Evolutionary conservation across 2,797 vertebrate genomes (phyloP).

Genomic region (Sebastiscus tertius): DNA sequence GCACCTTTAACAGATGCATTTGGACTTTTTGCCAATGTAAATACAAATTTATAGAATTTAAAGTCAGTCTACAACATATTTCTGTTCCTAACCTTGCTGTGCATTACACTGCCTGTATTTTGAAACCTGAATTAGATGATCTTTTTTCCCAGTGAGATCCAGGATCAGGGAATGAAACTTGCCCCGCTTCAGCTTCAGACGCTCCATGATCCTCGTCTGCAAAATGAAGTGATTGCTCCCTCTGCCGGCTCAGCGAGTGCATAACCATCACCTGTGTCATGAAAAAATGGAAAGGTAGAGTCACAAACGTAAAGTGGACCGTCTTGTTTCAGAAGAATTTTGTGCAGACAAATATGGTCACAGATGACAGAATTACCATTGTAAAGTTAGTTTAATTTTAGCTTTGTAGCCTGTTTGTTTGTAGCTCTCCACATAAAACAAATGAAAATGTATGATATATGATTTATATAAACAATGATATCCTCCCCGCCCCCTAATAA

Average conservation of each 20-base stretch:
- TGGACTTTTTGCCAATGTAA: background rate
- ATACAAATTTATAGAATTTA: background rate
- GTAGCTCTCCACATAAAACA: background rate
- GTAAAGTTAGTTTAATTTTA: background rate
- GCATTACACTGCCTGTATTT: background rate
- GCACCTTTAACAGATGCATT: background rate
- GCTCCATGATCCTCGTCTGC: background rate
- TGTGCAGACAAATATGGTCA: background rate
- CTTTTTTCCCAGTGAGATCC: background rate
- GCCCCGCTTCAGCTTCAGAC: background rate
- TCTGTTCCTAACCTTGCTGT: background rate
- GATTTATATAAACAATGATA: no score
- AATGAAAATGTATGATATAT: background rate
- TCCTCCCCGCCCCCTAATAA: no score
- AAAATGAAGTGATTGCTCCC: background rate
- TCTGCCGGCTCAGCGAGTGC: background rate
- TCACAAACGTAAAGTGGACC: background rate
- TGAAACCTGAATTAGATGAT: background rate
- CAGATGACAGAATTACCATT: background rate
- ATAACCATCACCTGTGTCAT: background rate
- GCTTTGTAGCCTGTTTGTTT: background rate
- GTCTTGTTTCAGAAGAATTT: background rate
- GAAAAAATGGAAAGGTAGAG: background rate
- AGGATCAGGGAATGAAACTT: background rate
- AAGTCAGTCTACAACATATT: no score